A percentile compares a stretch with the other conserved stretches of the same genome.
Evolutionary conservation across 2,888 invertebrate species (phyloP).

Genomic region (Leucophenga maculata): DNA sequence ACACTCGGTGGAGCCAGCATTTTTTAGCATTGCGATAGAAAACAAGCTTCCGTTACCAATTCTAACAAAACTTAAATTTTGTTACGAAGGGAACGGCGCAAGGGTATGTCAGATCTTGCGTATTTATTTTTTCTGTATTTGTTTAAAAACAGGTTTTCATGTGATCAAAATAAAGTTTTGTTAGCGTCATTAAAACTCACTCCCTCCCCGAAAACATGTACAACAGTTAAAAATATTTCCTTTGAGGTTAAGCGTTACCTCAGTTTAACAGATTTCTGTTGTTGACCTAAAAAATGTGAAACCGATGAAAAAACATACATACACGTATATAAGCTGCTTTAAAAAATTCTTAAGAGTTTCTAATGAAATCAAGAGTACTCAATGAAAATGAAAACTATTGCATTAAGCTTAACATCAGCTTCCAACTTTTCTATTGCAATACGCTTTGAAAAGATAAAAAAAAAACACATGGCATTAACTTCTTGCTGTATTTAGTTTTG

Average conservation of each 20-base stretch:
- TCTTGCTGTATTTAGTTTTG: neutral
- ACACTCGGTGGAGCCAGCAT: neutral
- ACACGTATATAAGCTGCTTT: too few species aligned
- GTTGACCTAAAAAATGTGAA: too few species aligned
- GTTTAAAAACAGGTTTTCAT: constrained; percentile 48
- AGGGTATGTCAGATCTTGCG: neutral
- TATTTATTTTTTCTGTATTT: constrained; percentile 5
- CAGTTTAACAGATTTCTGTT: too few species aligned
- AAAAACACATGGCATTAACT: neutral
- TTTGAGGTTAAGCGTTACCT: neutral
- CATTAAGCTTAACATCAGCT: neutral
- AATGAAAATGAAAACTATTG: neutral
- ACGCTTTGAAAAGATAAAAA: neutral
- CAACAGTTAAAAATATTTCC: neutral
- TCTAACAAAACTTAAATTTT: constrained; percentile 34
- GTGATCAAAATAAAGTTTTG: neutral
- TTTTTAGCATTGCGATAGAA: neutral
- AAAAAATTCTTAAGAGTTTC: too few species aligned
- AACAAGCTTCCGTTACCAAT: constrained; percentile 15
- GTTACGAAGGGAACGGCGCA: too few species aligned
- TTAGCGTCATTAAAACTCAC: neutral
- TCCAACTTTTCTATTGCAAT: neutral
- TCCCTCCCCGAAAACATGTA: neutral
- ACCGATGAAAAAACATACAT: too few species aligned
- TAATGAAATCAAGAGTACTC: too few species aligned